Conservation (phyloP, 2,888 invertebrate species). For the Achlya flavicornis region DNA sequence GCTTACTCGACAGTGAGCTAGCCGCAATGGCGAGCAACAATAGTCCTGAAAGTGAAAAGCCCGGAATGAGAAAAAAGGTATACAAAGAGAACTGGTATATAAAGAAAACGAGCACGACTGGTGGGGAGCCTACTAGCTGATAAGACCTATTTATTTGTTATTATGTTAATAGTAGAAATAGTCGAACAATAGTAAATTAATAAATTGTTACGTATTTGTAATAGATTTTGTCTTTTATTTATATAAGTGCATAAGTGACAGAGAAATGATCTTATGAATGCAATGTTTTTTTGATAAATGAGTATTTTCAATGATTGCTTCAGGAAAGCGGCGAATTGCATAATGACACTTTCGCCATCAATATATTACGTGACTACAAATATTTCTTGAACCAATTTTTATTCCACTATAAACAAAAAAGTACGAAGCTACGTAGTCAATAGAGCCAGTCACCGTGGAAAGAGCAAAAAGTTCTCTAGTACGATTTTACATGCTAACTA, state of each 20-base stretch:
- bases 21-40: constrained; percentile 74
- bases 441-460: constrained; percentile 61
- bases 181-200: constrained; percentile 40
- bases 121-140: constrained; percentile 69
- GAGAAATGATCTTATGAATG: constrained; percentile 4
- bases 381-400: constrained; percentile 57
- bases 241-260: not conserved
- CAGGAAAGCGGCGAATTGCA: constrained; percentile 40
- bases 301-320: constrained; percentile 8
- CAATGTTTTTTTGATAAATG: constrained; percentile 2
- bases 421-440: constrained; percentile 43
- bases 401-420: constrained; percentile 49
- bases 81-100: constrained; percentile 79
- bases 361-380: constrained; percentile 71
- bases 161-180: constrained; percentile 42
- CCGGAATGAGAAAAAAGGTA: constrained; percentile 70
- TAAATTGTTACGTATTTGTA: constrained; percentile 22
- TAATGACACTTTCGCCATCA: constrained; percentile 71
- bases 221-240: constrained; percentile 29
- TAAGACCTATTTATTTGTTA: constrained; percentile 65
- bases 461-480: constrained; percentile 54
- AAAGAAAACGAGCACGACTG: constrained; percentile 71
- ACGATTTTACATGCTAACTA: constrained; percentile 48
- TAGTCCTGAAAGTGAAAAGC: constrained; percentile 70
- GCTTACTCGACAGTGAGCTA: constrained; percentile 69